phyloP scores from a whole-genome alignment of 2,888 invertebrate genomes.

The Phyllotreta cruciferae region DNA sequence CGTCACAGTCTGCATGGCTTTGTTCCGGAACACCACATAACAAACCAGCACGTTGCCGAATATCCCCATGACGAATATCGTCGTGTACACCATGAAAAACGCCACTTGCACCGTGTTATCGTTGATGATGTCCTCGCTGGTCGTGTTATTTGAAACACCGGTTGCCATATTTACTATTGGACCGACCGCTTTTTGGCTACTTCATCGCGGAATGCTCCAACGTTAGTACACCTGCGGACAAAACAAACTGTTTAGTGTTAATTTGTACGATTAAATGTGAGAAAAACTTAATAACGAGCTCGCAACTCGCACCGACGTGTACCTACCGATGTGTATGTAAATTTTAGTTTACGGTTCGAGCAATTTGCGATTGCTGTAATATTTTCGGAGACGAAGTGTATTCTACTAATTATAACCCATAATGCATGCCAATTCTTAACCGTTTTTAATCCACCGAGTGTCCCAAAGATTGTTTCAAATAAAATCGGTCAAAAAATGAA shows the following conservation, averaged over 20 bases:
- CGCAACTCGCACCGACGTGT: too few relatives aligned
- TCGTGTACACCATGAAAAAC: conserved; percentile 80
- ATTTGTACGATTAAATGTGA: conserved; percentile 30
- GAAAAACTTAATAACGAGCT: conserved; percentile 1
- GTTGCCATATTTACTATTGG: conserved; percentile 25
- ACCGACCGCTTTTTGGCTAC: background rate
- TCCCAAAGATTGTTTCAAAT: too few relatives aligned
- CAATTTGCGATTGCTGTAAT: background rate
- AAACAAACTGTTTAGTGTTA: conserved; percentile 37
- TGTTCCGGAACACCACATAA: conserved; percentile 90
- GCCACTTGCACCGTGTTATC: conserved; percentile 73
- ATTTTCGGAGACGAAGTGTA: conserved; percentile 4
- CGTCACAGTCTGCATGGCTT: conserved; percentile 97
- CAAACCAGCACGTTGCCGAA: conserved; percentile 92
- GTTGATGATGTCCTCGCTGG: conserved; percentile 62
- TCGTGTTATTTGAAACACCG: conserved; percentile 31
- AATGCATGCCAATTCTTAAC: background rate
- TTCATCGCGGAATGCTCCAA: conserved; percentile 17
- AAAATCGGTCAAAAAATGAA: too few relatives aligned
- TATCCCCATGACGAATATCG: conserved; percentile 88
- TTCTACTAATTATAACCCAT: conserved; percentile 9
- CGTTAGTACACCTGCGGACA: conserved; percentile 38
- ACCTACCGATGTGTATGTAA: conserved; percentile 2
- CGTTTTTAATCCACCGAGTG: background rate
- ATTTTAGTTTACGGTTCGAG: background rate